Conservation (phyloP, 2,888 invertebrate species). For the Drosophila recens region DNA sequence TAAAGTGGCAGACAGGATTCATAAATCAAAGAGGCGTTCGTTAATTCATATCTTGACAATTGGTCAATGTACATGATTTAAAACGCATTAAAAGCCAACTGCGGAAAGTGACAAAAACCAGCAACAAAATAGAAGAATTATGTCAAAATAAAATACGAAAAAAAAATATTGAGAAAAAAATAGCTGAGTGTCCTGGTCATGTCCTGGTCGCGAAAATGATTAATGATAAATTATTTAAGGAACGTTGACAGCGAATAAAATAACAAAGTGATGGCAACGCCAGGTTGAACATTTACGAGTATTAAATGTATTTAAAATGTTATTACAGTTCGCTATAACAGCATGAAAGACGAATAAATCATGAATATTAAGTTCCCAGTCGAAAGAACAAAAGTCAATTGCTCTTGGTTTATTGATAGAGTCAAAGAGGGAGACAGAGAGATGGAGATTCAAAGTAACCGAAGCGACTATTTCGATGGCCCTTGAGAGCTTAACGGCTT, state of each 20-base stretch:
- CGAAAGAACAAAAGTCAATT: slow-evolving; percentile 73
- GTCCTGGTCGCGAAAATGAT: slow-evolving; percentile 66
- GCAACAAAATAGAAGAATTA: slow-evolving; percentile 24
- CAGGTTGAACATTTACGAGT: slow-evolving; percentile 66
- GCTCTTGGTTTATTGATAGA: slow-evolving; percentile 56
- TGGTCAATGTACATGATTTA: slow-evolving; percentile 75
- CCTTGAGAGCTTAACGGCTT: slow-evolving; percentile 71
- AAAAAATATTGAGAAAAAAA: slow-evolving; percentile 16
- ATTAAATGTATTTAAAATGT: slow-evolving; percentile 75
- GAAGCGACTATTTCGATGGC: too few relatives aligned
- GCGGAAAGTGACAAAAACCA: slow-evolving; percentile 21
- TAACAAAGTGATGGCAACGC: slow-evolving; percentile 24
- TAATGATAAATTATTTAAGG: slow-evolving; percentile 77
- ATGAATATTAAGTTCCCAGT: slow-evolving; percentile 72
- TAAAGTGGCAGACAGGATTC: slow-evolving; percentile 34
- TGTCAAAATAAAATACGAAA: slow-evolving; percentile 31
- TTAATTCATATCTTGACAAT: slow-evolving; percentile 76
- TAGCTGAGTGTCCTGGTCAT: slow-evolving; percentile 38
- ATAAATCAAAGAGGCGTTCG: slow-evolving; percentile 69
- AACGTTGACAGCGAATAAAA: slow-evolving; percentile 65
- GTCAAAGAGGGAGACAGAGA: not conserved
- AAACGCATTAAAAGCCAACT: slow-evolving; percentile 67
- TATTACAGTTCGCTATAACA: slow-evolving; percentile 50
- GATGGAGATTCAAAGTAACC: too few relatives aligned
- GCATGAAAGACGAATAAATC: slow-evolving; percentile 68